Conservation (phyloP, 2,797 vertebrate genomes). For the Sarcoramphus papa region DNA sequence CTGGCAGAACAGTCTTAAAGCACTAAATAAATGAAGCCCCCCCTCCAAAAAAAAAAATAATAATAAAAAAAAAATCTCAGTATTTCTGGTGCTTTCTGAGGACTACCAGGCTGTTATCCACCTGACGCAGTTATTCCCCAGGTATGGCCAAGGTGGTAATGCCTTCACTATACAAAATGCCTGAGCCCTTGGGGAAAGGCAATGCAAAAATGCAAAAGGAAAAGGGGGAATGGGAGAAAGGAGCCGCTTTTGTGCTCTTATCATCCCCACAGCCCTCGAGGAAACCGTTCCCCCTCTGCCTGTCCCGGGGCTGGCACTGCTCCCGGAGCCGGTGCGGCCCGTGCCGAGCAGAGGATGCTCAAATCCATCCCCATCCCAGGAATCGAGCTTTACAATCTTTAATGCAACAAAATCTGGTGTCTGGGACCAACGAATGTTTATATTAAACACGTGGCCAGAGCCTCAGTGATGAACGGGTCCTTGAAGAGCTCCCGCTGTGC, state of each 20-base stretch:
- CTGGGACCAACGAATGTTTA: not conserved
- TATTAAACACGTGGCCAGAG: rapidly evolving
- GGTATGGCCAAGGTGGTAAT: not conserved
- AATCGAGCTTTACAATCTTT: not conserved
- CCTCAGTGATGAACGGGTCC: not conserved
- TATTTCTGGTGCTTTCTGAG: not conserved
- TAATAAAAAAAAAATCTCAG: not conserved
- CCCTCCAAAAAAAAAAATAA: not conserved
- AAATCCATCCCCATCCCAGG: not conserved
- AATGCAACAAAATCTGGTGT: not conserved
- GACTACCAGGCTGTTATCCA: not conserved
- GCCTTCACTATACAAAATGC: not conserved
- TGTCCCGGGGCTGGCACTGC: rapidly evolving
- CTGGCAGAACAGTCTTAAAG: not conserved
- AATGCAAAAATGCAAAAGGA: not conserved
- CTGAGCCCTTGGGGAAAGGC: not conserved
- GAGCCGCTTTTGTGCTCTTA: not conserved
- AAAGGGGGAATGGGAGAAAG: not conserved
- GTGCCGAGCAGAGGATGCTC: not conserved
- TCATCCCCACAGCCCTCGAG: not conserved
- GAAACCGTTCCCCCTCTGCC: not conserved
- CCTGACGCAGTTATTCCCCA: rapidly evolving
- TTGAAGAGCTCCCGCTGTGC: not conserved
- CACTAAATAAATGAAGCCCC: not conserved
- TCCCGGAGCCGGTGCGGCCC: rapidly evolving